Base-by-base conservation (phyloP, 1,140 invertebrate species). In the Zaprionus ghesquierei region DNA sequence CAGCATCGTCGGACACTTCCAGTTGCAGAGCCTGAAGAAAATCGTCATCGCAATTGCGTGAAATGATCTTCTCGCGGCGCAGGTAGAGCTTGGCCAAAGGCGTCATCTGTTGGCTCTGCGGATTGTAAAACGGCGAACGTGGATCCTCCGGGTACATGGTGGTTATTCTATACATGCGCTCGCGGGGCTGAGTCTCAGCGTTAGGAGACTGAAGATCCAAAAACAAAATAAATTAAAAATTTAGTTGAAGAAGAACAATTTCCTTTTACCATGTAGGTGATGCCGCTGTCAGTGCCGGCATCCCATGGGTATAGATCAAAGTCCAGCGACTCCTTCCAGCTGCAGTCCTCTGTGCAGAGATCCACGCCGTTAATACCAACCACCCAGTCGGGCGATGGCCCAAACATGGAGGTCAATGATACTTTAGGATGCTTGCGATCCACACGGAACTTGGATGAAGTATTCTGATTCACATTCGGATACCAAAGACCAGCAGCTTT, bases 381-480 rank as follows among this genome's bases (percentile, higher is more conserved):
- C 41, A 98, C 96, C 98, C 98, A 99, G 92, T 99, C 98, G 0
- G 98, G 98, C 15, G 97, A 97, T 0, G 98, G 98, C 0, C 97
- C 96, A 79, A 99, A 95, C 98, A 99, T 99, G 12, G 98, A 98
- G 0, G 97, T 95, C 1, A 99, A 92, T 0, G 99, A 99, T 2
- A 99, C 93, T 53, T 98, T 93, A 77, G 98, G 97, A 89, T 98
- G 96, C 81, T 95, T 95, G 44, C 95, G 94, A 92, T 99, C 98
- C 0, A 98, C 97, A 46, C 95, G 94, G 93, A 99, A 99, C 41
- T 94, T 95, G 0, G 97, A 95, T 0, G 95, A 95, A 1, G 96
- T 97, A 86, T 98, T 98, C 5, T 94, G 94, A 92, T 98, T 98
- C 23, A 99, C 96, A 75, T 97, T 95, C 0, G 98, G 98, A 93